A percentile compares a stretch with the other conserved stretches of the same genome.
Evolutionary conservation across 2,113 vertebrate genomes (phyloP).

Genomic region (Perognathus longimembris): DNA sequence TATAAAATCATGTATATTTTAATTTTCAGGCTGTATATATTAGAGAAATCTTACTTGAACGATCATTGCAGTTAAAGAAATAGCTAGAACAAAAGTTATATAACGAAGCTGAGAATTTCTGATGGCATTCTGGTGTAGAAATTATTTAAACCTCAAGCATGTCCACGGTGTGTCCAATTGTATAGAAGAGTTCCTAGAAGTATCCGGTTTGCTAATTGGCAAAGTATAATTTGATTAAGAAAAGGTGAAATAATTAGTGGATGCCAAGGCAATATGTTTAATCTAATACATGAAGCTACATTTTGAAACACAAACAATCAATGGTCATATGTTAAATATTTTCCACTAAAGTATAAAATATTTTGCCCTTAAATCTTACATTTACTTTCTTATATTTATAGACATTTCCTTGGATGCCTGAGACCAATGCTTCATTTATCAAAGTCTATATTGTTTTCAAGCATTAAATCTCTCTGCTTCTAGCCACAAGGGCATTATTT

Average conservation of each 20-base stretch:
- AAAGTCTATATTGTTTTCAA: neutral
- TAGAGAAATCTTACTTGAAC: neutral
- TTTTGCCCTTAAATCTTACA: neutral
- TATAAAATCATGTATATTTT: neutral
- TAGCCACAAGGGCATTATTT: neutral
- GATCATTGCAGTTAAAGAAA: neutral
- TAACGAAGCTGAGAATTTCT: neutral
- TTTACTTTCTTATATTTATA: slow-evolving; percentile 40
- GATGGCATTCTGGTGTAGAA: neutral
- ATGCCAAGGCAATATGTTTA: neutral
- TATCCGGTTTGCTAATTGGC: neutral
- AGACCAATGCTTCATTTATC: slow-evolving; percentile 21
- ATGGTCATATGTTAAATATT: neutral
- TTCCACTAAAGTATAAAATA: slow-evolving; percentile 28
- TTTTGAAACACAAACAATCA: neutral
- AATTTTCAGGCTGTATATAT: neutral
- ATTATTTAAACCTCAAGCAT: neutral
- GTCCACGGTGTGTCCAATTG: neutral
- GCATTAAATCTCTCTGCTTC: slow-evolving; percentile 33
- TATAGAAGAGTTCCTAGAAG: neutral
- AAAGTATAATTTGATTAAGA: neutral
- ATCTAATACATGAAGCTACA: neutral
- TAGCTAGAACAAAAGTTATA: neutral
- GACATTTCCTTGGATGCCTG: slow-evolving; percentile 2
- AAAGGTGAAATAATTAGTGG: neutral